Conservation (phyloP, 2,888 invertebrate species). For the Acleris literana region DNA sequence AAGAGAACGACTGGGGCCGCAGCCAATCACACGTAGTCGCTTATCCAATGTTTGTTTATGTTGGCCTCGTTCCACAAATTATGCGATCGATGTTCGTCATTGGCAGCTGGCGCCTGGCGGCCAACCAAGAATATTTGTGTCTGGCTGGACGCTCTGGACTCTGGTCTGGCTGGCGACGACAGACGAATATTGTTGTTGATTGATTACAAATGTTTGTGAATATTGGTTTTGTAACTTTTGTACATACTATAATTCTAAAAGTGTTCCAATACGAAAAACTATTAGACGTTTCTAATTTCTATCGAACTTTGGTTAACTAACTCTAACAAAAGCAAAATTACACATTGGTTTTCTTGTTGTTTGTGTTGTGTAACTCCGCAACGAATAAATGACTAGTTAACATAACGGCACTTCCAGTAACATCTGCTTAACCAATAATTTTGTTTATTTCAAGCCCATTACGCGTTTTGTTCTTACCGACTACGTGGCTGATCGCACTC, state of each 20-base stretch:
- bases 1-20: slow-evolving; percentile 46
- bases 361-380: slow-evolving; percentile 29
- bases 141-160: too few species aligned
- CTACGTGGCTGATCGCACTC: slow-evolving; percentile 38
- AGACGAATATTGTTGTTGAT: slow-evolving; percentile 11
- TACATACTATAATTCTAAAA: background rate
- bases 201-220: slow-evolving; percentile 10
- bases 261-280: background rate
- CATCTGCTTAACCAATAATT: slow-evolving; percentile 7
- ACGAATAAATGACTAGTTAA: slow-evolving; percentile 13
- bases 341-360: slow-evolving; percentile 11
- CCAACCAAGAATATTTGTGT: slow-evolving; percentile 51
- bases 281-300: background rate
- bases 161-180: slow-evolving; percentile 2
- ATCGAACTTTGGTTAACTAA: background rate
- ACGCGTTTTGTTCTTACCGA: slow-evolving; percentile 36
- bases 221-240: background rate
- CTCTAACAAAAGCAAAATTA: slow-evolving; percentile 17
- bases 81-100: slow-evolving; percentile 55
- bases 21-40: slow-evolving; percentile 56
- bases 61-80: slow-evolving; percentile 69
- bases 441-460: slow-evolving; percentile 34
- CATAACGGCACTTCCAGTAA: slow-evolving; percentile 14
- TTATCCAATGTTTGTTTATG: slow-evolving; percentile 67
- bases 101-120: slow-evolving; percentile 58